These are phyloP conservation scores for Drosophila robusta DNA, from an alignment of 2,888 invertebrate genomes.

Conservation along the genomic window DNA sequence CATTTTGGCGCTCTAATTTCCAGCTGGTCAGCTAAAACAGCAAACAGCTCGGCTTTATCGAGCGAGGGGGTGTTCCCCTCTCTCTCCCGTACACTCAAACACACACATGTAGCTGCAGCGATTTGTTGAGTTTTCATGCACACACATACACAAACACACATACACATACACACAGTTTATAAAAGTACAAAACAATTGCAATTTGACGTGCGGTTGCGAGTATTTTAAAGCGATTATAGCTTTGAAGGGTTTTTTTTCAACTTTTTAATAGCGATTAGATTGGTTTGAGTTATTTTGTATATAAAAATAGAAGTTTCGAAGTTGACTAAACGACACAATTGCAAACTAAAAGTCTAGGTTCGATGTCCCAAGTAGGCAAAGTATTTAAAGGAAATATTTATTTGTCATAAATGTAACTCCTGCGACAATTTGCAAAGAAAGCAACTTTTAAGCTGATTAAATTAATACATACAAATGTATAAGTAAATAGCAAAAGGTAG, in stretches of 20 bases:
- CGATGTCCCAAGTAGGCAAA: too few species aligned
- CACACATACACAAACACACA: conserved; percentile 5
- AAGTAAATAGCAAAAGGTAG: too few species aligned
- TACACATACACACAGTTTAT: conserved; percentile 37
- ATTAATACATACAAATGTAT: too few species aligned
- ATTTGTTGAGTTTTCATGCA: conserved; percentile 5
- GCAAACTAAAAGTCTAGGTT: too few species aligned
- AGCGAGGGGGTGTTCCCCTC: conserved; percentile 13
- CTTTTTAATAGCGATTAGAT: conserved; percentile 5
- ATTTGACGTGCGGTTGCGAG: conserved; percentile 29
- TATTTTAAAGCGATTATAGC: conserved; percentile 5
- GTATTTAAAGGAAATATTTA: too few species aligned
- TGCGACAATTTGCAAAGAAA: too few species aligned
- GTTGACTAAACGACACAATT: too few species aligned
- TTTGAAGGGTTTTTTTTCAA: conserved; percentile 10
- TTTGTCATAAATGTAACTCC: too few species aligned
- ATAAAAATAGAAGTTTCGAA: background rate
- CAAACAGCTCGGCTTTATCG: conserved; percentile 31
- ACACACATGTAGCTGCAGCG: background rate
- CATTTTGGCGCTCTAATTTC: conserved; percentile 51
- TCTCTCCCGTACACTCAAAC: conserved; percentile 2
- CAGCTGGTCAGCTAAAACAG: conserved; percentile 24
- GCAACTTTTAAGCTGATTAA: too few species aligned
- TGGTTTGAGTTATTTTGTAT: background rate
- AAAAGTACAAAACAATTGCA: conserved; percentile 51